Conservation (phyloP, 2,888 invertebrate species). For the Eristalis pertinax region DNA sequence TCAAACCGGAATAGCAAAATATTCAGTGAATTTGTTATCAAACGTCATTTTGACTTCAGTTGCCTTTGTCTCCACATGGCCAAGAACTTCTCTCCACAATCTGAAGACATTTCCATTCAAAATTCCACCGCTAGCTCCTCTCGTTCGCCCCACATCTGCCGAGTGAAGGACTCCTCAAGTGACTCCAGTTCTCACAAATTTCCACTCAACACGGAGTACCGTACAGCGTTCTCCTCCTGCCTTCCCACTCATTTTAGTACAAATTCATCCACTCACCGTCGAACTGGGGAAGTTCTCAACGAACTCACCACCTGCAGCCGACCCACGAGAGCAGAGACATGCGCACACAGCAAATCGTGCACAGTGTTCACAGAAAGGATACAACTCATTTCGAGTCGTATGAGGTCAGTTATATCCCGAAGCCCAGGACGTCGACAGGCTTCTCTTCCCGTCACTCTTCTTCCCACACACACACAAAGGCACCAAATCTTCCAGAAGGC, state of each 20-base stretch:
- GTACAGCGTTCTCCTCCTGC: background rate
- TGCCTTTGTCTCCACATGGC: too few relatives aligned
- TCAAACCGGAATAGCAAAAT: too few relatives aligned
- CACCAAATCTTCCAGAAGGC: background rate
- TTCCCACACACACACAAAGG: background rate
- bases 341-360: background rate
- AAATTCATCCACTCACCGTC: background rate
- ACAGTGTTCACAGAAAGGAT: background rate
- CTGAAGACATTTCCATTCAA: background rate
- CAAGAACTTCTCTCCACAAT: too few relatives aligned
- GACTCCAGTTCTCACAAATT: background rate
- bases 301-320: conserved; percentile 11
- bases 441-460: background rate
- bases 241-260: background rate
- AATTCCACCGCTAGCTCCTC: too few relatives aligned
- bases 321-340: conserved; percentile 8
- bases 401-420: conserved; percentile 41
- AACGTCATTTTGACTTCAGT: too few relatives aligned
- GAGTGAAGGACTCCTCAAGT: background rate
- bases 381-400: conserved; percentile 7
- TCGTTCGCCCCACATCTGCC: background rate
- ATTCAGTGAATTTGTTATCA: too few relatives aligned
- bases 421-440: conserved; percentile 1
- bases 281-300: background rate
- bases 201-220: background rate